Conservation (phyloP, 2,888 invertebrate species). For the Thumatha senex region DNA sequence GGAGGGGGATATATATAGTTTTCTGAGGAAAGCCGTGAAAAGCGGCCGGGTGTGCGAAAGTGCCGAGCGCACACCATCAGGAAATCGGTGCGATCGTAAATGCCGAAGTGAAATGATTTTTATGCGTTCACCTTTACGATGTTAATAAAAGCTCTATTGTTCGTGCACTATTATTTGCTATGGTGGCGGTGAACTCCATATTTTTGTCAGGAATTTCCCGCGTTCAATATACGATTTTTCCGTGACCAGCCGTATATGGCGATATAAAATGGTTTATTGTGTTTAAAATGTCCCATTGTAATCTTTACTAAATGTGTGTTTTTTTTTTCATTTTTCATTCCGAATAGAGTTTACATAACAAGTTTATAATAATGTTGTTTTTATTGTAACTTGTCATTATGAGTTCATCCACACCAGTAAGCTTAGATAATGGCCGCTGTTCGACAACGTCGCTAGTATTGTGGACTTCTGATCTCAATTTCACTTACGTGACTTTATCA, state of each 20-base stretch:
- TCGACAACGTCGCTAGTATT: no score
- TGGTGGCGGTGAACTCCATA: constrained; percentile 37
- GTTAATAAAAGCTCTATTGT: constrained; percentile 62
- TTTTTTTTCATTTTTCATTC: no score
- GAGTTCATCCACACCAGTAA: background rate
- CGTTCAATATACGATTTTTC: constrained; percentile 12
- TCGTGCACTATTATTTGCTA: constrained; percentile 45
- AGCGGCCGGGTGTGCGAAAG: constrained; percentile 67
- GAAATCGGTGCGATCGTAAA: constrained; percentile 70
- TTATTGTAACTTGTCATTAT: background rate
- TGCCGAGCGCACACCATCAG: constrained; percentile 57
- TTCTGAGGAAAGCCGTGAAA: constrained; percentile 74
- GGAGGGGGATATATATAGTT: constrained; percentile 59
- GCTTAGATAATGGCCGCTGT: no score
- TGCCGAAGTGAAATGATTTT: constrained; percentile 62
- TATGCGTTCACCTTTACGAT: constrained; percentile 67
- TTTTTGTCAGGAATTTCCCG: constrained; percentile 40
- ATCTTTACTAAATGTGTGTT: background rate
- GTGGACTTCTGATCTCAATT: no score
- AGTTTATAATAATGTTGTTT: background rate
- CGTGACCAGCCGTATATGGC: constrained; percentile 5
- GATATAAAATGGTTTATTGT: constrained; percentile 18
- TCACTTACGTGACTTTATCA: no score
- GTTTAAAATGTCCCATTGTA: constrained; percentile 8
- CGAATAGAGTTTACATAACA: no score